Percentiles rank a stretch among this genome's conserved stretches.
These are phyloP conservation scores for Lasius platythorax DNA, from an alignment of 2,888 invertebrate genomes.

Conservation along the genomic window DNA sequence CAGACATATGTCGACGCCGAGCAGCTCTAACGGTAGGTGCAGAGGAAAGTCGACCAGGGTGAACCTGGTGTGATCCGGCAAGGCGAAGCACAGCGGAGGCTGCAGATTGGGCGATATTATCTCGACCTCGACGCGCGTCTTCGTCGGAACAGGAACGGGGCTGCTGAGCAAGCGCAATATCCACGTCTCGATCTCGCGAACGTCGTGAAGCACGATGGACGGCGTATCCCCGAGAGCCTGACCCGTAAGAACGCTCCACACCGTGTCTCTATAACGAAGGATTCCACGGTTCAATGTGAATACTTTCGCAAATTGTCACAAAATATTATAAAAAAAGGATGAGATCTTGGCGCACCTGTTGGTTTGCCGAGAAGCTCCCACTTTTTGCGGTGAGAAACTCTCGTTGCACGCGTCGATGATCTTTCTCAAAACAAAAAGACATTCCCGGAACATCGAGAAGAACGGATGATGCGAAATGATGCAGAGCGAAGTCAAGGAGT, in stretches of 20 bases:
- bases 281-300: background rate
- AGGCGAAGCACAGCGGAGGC: conserved; percentile 95
- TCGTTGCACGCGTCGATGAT: conserved; percentile 99
- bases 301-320: background rate
- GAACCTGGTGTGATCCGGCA: conserved; percentile 99
- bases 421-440: conserved; percentile 97
- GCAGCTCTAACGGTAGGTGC: conserved; percentile 98
- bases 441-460: conserved; percentile 99
- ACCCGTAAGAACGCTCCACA: conserved; percentile 98
- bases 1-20: conserved; percentile 99
- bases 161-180: conserved; percentile 97
- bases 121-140: conserved; percentile 92
- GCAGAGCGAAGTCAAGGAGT: conserved; percentile 98
- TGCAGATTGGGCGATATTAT: conserved; percentile 95
- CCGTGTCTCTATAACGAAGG: conserved; percentile 91
- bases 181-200: conserved; percentile 99
- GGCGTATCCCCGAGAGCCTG: conserved; percentile 93
- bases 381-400: conserved; percentile 94
- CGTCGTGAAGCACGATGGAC: conserved; percentile 97
- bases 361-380: conserved; percentile 95
- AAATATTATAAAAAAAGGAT: background rate
- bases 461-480: conserved; percentile 99
- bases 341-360: conserved; percentile 89
- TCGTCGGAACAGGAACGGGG: conserved; percentile 99
- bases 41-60: conserved; percentile 98